Percentiles rank a stretch among this genome's conserved stretches.
Evolutionary conservation across 2,888 invertebrate genomes (phyloP).

Genomic region (Lycocerus yunnanus): DNA sequence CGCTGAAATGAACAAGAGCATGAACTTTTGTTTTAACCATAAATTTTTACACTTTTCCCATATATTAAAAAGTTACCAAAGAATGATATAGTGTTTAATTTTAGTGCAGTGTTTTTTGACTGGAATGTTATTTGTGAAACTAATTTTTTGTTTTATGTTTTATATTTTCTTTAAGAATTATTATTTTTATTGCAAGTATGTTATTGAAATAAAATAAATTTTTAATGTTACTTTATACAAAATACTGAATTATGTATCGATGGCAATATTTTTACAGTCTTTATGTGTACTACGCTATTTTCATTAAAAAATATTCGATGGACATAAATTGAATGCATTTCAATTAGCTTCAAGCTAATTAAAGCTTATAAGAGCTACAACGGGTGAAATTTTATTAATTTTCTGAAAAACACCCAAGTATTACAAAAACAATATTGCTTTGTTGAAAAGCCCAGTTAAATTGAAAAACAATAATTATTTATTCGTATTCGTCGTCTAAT

Average conservation of each 20-base stretch:
- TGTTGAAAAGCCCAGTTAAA: too few species aligned
- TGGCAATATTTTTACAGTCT: too few species aligned
- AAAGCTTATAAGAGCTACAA: too few species aligned
- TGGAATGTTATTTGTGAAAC: conserved; percentile 25
- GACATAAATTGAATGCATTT: too few species aligned
- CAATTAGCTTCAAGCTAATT: too few species aligned
- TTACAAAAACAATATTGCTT: too few species aligned
- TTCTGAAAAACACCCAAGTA: too few species aligned
- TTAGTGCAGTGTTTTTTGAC: conserved; percentile 39
- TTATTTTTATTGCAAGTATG: neutral
- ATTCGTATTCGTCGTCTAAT: too few species aligned
- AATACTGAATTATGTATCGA: too few species aligned
- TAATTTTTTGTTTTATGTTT: conserved; percentile 18
- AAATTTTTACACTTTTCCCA: conserved; percentile 45
- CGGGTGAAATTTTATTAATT: too few species aligned
- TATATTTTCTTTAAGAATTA: conserved; percentile 17
- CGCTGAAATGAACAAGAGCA: conserved; percentile 35
- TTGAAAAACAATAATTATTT: too few species aligned
- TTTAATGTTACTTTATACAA: neutral
- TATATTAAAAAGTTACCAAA: conserved; percentile 45
- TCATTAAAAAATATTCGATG: neutral
- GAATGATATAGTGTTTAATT: conserved; percentile 46
- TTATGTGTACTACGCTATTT: neutral
- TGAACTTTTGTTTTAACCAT: conserved; percentile 40
- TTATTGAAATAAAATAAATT: neutral